A percentile compares a stretch with the other conserved stretches of the same genome.
phyloP scores from a whole-genome alignment of 2,888 invertebrate genomes.

The Tenthredo amoena region DNA sequence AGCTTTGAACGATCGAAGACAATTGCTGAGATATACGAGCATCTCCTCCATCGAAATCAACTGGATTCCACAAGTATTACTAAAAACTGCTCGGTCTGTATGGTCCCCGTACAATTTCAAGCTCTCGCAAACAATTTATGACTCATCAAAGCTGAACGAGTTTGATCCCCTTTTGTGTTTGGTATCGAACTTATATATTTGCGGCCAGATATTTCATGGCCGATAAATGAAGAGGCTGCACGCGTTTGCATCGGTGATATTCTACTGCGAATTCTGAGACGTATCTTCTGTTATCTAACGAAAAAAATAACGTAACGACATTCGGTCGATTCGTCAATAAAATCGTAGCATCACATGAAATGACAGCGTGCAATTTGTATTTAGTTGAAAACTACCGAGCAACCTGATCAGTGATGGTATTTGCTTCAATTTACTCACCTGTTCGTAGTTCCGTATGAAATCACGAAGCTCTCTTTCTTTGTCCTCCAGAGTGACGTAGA shows the following conservation, averaged over 20 bases:
- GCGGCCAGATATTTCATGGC: background rate
- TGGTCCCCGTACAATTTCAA: background rate
- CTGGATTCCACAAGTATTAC: background rate
- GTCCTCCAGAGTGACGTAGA: constrained; percentile 95
- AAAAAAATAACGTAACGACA: background rate
- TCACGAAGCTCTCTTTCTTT: constrained; percentile 96
- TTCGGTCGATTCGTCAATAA: background rate
- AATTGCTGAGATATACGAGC: constrained; percentile 4
- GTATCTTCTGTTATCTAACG: background rate
- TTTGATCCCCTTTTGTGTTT: background rate
- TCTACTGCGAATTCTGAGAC: background rate
- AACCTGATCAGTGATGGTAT: background rate
- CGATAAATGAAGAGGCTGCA: background rate
- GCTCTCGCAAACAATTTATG: constrained; percentile 17
- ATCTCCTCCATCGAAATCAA: background rate
- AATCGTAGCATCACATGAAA: background rate
- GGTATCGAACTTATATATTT: background rate
- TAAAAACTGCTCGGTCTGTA: background rate
- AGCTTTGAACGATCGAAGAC: background rate
- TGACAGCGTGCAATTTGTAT: background rate
- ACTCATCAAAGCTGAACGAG: constrained; percentile 33
- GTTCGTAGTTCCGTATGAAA: constrained; percentile 96
- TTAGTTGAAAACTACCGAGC: background rate
- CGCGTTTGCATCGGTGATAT: background rate
- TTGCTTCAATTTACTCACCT: constrained; percentile 80